phyloP scores from a whole-genome alignment of 2,888 invertebrate genomes.

The Phalera bucephala region DNA sequence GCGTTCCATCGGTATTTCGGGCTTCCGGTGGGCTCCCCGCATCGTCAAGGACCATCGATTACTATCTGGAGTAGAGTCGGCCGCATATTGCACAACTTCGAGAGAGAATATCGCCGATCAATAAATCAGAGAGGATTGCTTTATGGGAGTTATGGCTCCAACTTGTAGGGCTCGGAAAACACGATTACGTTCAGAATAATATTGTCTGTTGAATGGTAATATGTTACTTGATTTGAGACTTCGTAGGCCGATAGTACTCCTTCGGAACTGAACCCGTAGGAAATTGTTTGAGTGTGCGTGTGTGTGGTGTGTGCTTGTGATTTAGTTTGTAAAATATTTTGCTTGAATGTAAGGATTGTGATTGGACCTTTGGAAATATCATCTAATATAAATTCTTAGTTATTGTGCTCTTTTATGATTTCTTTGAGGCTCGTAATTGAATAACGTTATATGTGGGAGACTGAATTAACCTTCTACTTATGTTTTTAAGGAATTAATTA shows the following conservation, averaged over 20 bases:
- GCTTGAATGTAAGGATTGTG: conserved; percentile 5
- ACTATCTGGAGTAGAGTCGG: conserved; percentile 55
- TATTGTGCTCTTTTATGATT: no score
- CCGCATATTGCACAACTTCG: conserved; percentile 73
- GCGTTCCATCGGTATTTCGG: conserved; percentile 56
- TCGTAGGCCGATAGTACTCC: no score
- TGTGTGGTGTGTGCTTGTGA: no score
- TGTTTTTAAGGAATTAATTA: no score
- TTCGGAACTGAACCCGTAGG: no score
- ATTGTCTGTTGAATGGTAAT: conserved; percentile 27
- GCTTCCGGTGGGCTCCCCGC: conserved; percentile 55
- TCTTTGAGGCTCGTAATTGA: no score
- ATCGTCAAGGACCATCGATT: conserved; percentile 73
- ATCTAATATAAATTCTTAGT: no score
- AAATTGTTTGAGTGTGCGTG: conserved; percentile 15
- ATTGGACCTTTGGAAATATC: no score
- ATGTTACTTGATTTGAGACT: conserved; percentile 9
- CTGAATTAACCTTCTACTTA: no score
- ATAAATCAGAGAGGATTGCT: conserved; percentile 54
- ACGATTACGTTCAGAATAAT: conserved; percentile 27
- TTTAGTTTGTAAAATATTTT: no score
- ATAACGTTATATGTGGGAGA: no score
- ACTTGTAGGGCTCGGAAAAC: conserved; percentile 37
- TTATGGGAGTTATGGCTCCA: conserved; percentile 40
- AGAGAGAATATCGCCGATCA: conserved; percentile 50